phyloP scores from a whole-genome alignment of 2,797 vertebrate species.

The Cynodonichthys magdalenae region DNA sequence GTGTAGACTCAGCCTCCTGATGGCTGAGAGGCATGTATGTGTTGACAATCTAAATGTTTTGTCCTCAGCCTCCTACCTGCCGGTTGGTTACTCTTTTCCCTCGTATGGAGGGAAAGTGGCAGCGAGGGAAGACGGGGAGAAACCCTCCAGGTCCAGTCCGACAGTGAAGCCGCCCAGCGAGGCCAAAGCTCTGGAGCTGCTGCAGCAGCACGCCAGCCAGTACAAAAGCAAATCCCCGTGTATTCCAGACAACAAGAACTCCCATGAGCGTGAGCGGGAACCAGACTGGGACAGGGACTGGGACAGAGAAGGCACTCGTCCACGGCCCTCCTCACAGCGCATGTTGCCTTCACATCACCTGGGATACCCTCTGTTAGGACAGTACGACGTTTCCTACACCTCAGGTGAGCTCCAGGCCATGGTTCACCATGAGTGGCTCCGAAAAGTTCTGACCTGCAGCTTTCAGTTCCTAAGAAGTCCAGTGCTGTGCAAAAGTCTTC shows the following conservation, averaged over 20 bases:
- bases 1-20: no score
- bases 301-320: conserved; percentile 86
- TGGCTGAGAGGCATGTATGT: no score
- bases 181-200: conserved; percentile 94
- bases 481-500: no score
- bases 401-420: conserved; percentile 82
- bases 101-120: conserved; percentile 89
- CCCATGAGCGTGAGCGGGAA: conserved; percentile 80
- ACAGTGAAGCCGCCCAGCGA: conserved; percentile 89
- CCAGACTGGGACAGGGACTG: conserved; percentile 26
- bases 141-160: conserved; percentile 89
- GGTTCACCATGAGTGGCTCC: no score
- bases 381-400: conserved; percentile 95
- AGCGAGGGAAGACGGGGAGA: conserved; percentile 83
- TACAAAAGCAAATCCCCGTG: conserved; percentile 98
- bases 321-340: conserved; percentile 91
- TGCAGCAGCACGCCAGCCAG: conserved; percentile 96
- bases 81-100: conserved; percentile 93
- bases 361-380: conserved; percentile 91
- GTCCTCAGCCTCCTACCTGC: conserved; percentile 89
- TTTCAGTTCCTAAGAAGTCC: no score
- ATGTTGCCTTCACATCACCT: conserved; percentile 92
- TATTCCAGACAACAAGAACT: conserved; percentile 87
- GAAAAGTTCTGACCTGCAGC: no score
- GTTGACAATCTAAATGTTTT: neutral